Base-by-base conservation (phyloP, 2,888 invertebrate genomes). In the Acleris cristana region DNA sequence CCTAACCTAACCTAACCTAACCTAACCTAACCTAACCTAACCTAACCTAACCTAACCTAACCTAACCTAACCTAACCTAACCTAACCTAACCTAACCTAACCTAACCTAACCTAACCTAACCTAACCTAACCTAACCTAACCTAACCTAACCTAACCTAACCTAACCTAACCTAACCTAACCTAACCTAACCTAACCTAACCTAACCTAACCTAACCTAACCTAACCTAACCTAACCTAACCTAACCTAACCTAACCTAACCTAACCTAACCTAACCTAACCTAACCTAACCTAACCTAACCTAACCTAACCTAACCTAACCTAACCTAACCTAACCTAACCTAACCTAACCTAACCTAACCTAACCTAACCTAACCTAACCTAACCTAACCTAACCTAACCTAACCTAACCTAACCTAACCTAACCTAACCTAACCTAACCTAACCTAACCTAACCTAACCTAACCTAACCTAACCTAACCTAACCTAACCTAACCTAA, bases 181-280 rank as follows among this genome's bases (percentile, higher is more conserved):
- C 68, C 68, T 69, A 69, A 69, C 68, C 68, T 69, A 69, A 69
- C 68, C 68, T 69, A 69, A 69, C 68, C 68, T 69, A 69, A 69
- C 64, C 60, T 64, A 68, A 63, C 68, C 63, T 59, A 68, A 64
- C 65, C 60, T 60, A 60, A 65, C 65, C 65, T 61, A 61, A 65
- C 60, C 65, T 61, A 61, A 65, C 65, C 65, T 65, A 65, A 65
- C 65, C 65, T 65, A 65, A 65, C 65, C 65, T 61, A 65, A 65
- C 65, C 65, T 65, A 65, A 65, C 65, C 65, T 65, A 65, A 65
- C 65, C 65, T 65, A 65, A 65, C 65, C 65, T 65, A 65, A 66
- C 66, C 58, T 64, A 62, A 62, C 61, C 61, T 62, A 62, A 62
- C 61, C 61, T 62, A 62, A 62, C 61, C 61, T 62, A 51, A 60